phyloP scores from a whole-genome alignment of 1,140 invertebrate genomes.

The Aphis craccivora region DNA sequence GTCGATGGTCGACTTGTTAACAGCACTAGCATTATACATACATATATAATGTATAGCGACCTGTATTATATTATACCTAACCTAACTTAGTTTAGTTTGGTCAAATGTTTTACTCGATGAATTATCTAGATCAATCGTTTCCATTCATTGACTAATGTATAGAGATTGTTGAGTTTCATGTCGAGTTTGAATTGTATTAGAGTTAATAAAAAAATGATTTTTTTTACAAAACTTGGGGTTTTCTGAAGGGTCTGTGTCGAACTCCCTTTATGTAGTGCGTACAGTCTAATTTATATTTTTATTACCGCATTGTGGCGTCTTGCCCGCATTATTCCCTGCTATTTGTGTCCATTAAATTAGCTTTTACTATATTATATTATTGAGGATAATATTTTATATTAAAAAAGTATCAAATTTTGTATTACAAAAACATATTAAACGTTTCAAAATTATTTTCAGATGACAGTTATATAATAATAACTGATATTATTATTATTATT shows the following conservation, averaged over 20 bases:
- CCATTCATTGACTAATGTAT: neutral
- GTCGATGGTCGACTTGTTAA: neutral
- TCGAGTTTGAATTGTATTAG: neutral
- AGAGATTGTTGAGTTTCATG: neutral
- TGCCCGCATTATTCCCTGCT: conserved; percentile 18
- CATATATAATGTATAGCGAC: neutral
- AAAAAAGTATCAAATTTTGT: neutral
- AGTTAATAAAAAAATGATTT: conserved; percentile 4
- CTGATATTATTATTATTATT: too few relatives aligned
- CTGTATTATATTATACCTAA: neutral
- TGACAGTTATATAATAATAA: too few relatives aligned
- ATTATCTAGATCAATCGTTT: conserved; percentile 1
- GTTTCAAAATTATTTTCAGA: neutral
- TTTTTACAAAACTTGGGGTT: neutral
- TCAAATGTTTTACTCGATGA: neutral
- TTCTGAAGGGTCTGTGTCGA: neutral
- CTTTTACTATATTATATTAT: neutral
- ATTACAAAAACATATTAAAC: neutral
- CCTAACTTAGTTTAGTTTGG: neutral
- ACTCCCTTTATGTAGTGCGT: neutral
- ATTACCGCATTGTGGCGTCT: neutral
- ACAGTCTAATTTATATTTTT: neutral
- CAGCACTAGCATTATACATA: neutral
- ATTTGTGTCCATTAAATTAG: neutral
- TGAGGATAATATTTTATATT: neutral